Evolutionary conservation across 2,797 vertebrate species (phyloP).

Genomic region (Onychomys leucogaster): DNA sequence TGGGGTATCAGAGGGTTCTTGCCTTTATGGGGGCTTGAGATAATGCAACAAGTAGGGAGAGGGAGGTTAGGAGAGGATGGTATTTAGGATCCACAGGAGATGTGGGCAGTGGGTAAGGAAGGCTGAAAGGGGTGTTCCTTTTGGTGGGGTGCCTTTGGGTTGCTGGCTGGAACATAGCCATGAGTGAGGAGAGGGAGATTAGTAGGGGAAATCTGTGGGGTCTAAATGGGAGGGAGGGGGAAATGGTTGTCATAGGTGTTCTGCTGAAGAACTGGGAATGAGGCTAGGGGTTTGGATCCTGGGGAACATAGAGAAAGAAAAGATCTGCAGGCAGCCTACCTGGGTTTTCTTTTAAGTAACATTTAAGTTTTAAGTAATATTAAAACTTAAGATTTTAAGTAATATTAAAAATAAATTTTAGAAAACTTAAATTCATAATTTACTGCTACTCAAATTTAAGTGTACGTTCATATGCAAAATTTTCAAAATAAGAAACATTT

Average conservation of each 20-base stretch:
- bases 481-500: background rate
- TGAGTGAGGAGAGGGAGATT: background rate
- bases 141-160: too few species aligned
- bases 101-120: too few species aligned
- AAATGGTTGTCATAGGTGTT: background rate
- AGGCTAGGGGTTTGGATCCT: background rate
- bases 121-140: background rate
- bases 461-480: background rate
- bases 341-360: background rate
- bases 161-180: background rate
- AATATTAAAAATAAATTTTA: background rate
- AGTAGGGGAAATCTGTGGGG: background rate
- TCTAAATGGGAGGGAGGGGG: background rate
- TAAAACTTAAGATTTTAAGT: background rate
- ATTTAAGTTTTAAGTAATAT: background rate
- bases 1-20: background rate
- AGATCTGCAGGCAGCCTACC: background rate
- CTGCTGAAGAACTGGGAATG: background rate
- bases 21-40: background rate
- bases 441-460: background rate
- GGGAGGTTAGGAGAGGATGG: background rate
- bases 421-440: background rate
- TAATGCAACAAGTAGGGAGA: background rate
- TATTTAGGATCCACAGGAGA: background rate
- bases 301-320: background rate